Conservation (phyloP, 2,888 invertebrate species). For the Ischnura elegans region DNA sequence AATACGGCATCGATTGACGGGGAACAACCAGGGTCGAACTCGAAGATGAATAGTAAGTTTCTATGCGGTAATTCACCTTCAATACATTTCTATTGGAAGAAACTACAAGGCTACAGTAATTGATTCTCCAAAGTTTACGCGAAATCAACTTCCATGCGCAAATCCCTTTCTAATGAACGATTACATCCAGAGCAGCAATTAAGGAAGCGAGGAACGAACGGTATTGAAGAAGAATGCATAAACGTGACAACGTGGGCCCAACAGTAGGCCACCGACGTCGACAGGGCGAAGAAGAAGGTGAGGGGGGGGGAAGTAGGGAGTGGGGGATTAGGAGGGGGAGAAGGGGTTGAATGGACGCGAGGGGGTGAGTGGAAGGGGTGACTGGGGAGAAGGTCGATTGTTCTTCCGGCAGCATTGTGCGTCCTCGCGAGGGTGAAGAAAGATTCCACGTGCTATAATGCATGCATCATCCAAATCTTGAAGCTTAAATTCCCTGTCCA, state of each 20-base stretch:
- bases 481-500: background rate
- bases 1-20: no score
- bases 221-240: background rate
- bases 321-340: background rate
- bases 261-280: slow-evolving; percentile 51
- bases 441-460: background rate
- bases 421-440: slow-evolving; percentile 3
- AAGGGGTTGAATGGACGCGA: background rate
- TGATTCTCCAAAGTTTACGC: no score
- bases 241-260: slow-evolving; percentile 51
- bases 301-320: background rate
- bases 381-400: background rate
- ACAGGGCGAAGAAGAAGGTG: background rate
- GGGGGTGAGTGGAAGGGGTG: background rate
- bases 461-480: background rate
- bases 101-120: no score
- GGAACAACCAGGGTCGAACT: no score
- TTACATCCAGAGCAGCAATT: background rate
- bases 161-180: background rate
- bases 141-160: no score
- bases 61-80: no score
- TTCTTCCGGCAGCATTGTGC: background rate
- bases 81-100: no score
- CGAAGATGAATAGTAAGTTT: no score
- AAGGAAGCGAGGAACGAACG: background rate